A percentile compares a stretch with the other conserved stretches of the same genome.
Conservation (phyloP, 2,113 vertebrate genomes). For the Piaya cayana region DNA sequence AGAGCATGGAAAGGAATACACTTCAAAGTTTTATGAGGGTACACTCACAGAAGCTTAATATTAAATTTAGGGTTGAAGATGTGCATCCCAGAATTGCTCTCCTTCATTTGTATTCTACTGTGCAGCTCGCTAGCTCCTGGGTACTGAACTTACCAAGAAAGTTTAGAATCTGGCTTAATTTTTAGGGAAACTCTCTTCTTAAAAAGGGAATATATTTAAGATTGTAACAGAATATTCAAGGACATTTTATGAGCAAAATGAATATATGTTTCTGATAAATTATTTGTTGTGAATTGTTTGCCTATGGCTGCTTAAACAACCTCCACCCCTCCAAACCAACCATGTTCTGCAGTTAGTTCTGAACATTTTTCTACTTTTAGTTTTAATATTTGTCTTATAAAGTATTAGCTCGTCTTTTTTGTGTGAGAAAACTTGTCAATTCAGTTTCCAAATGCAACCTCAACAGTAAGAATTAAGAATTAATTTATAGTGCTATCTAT, state of each 20-base stretch:
- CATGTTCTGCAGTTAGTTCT: neutral
- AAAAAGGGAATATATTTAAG: neutral
- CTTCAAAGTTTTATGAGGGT: constrained; percentile 57
- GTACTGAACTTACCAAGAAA: neutral
- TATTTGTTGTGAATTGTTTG: neutral
- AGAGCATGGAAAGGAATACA: constrained; percentile 8
- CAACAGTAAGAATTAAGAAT: neutral
- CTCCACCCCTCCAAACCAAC: no score
- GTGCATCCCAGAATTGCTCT: neutral
- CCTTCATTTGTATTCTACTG: neutral
- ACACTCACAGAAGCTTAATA: constrained; percentile 37
- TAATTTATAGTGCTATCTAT: neutral
- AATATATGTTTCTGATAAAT: neutral
- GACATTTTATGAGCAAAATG: neutral
- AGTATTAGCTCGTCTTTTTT: neutral
- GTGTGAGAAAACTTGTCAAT: neutral
- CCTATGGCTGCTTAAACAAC: neutral
- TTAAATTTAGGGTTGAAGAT: constrained; percentile 30
- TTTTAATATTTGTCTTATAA: neutral
- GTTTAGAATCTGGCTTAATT: neutral
- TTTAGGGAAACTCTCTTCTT: neutral
- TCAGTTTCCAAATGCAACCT: neutral
- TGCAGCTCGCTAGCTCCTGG: neutral
- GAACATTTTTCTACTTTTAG: neutral
- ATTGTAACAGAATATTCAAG: neutral